These are phyloP conservation scores for Hetaerina titia DNA, from an alignment of 2,888 invertebrate genomes.

Conservation along the genomic window DNA sequence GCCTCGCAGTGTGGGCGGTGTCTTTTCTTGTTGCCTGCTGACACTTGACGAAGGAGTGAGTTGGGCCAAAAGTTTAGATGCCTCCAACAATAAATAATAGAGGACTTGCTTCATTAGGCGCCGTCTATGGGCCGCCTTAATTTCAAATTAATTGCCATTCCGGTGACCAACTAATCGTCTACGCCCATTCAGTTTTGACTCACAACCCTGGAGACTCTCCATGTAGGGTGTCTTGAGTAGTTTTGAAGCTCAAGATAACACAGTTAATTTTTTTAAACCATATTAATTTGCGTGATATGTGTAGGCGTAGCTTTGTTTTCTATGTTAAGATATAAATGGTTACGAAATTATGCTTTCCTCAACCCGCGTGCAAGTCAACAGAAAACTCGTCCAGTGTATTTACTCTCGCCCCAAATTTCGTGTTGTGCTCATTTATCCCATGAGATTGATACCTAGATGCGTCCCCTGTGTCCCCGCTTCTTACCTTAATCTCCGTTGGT, in stretches of 20 bases:
- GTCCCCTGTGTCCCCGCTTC: neutral
- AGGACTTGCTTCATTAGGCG: neutral
- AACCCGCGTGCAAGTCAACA: too few relatives aligned
- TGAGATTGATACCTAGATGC: neutral
- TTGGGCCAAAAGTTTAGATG: neutral
- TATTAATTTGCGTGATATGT: too few relatives aligned
- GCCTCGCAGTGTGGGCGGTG: neutral
- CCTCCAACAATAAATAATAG: neutral
- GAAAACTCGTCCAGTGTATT: too few relatives aligned
- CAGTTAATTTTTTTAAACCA: too few relatives aligned
- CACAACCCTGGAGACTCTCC: too few relatives aligned
- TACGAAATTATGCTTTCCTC: too few relatives aligned
- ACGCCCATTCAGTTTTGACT: neutral
- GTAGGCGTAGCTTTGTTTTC: too few relatives aligned
- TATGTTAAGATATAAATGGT: too few relatives aligned
- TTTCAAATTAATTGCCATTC: neutral
- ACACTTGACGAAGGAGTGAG: neutral
- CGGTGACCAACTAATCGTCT: neutral
- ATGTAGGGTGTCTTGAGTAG: too few relatives aligned
- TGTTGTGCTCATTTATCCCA: neutral
- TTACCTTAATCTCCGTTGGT: neutral
- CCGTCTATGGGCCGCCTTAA: constrained; percentile 11
- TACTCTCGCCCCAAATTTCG: too few relatives aligned
- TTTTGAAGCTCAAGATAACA: too few relatives aligned
- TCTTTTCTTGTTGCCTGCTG: neutral